phyloP scores from a whole-genome alignment of 2,888 invertebrate genomes.

The Oscheius sp. region DNA sequence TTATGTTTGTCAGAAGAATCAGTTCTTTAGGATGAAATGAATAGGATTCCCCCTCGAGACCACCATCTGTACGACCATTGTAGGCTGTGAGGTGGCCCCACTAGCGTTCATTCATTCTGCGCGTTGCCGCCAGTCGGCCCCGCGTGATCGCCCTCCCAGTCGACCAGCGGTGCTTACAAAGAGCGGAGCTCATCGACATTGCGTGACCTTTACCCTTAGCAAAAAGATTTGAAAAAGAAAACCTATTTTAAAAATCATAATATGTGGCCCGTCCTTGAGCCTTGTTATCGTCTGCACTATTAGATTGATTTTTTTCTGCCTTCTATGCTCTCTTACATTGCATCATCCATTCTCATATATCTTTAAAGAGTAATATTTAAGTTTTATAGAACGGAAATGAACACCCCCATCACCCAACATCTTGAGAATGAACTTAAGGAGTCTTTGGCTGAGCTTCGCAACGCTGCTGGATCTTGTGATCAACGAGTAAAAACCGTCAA shows the following conservation, averaged over 20 bases:
- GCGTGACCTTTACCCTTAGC: background rate
- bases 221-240: background rate
- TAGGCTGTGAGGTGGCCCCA: conserved; percentile 11
- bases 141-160: conserved; percentile 33
- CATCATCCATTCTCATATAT: background rate
- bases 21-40: background rate
- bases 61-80: background rate
- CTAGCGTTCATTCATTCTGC: conserved; percentile 31
- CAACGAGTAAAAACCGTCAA: conserved; percentile 20
- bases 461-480: conserved; percentile 1
- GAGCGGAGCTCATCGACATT: conserved; percentile 23
- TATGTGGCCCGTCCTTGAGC: background rate
- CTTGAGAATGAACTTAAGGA: conserved; percentile 27
- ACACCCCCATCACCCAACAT: conserved; percentile 13
- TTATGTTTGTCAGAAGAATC: background rate
- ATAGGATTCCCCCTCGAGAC: background rate
- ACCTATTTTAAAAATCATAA: background rate
- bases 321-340: background rate
- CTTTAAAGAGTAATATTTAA: background rate
- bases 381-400: conserved; percentile 29
- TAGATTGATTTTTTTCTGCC: conserved; percentile 12
- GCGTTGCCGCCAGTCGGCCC: conserved; percentile 34
- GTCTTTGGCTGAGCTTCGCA: conserved; percentile 24
- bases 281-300: conserved; percentile 13
- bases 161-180: conserved; percentile 29